phyloP scores from a whole-genome alignment of 2,888 invertebrate species.

The Mimachlamys varia region DNA sequence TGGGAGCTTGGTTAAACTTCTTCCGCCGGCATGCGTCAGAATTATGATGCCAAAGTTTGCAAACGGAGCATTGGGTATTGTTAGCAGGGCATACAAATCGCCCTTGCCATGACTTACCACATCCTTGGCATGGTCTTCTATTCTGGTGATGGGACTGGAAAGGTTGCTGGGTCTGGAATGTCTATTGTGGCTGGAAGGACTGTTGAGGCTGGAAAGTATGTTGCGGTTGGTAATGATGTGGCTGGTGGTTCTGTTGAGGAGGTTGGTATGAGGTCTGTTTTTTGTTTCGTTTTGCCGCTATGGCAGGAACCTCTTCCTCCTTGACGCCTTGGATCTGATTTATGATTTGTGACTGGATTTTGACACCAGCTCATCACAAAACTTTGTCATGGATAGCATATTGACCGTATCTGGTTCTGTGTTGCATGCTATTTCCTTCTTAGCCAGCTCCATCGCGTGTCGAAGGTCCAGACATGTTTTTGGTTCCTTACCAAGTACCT shows the following conservation, averaged over 20 bases:
- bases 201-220: not conserved
- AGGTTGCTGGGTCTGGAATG: not conserved
- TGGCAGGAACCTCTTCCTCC: not conserved
- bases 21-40: not conserved
- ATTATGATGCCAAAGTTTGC: not conserved
- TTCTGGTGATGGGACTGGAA: not conserved
- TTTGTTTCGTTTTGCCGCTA: not conserved
- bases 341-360: not conserved
- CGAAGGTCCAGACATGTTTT: not conserved
- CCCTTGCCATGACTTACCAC: slow-evolving; percentile 37
- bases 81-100: slow-evolving; percentile 23
- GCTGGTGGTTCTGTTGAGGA: not conserved
- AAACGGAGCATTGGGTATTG: not conserved
- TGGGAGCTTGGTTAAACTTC: not conserved
- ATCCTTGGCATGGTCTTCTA: slow-evolving; percentile 36
- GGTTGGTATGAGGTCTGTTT: not conserved
- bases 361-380: not conserved
- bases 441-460: not conserved
- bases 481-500: not conserved
- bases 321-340: not conserved
- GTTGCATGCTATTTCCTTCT: not conserved
- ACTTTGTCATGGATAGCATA: not conserved
- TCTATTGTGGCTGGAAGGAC: not conserved
- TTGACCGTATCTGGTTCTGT: not conserved
- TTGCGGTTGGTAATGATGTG: not conserved